Evolutionary conservation across 1,140 invertebrate species (phyloP), one percentile per base, ranked within the genome.

Genomic region (Bombus pyrosoma): DNA sequence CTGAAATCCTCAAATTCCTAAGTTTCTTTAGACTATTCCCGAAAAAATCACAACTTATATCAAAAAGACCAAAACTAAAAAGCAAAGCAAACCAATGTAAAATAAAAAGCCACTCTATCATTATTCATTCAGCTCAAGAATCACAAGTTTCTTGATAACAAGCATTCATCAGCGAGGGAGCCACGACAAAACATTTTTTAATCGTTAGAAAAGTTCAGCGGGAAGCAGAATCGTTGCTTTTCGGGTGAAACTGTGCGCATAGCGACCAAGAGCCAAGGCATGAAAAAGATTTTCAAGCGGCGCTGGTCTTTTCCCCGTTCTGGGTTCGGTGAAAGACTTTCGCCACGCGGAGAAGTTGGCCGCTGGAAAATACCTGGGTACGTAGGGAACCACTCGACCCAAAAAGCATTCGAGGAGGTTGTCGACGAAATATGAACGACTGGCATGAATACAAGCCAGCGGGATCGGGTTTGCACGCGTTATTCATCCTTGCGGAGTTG

Each of bases 381-480:
- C 64, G 80, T 76, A 86, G 64, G 25, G 59, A 77, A 83, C 85
- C 81, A 85, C 88, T 90, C 88, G 89, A 90, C 89, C 89, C 80
- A 90, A 83, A 90, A 90, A 90, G 72, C 76, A 86, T 83, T 88
- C 53, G 76, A 82, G 77, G 53, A 80, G 79, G 57, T 72, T 76
- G 82, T 85, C 75, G 69, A 82, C 82, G 78, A 76, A 90, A 90
- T 81, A 81, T 75, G 66, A 89, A 76, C 71, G 87, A 80, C 85
- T 68, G 22, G 66, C 59, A n/a, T 77, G 66, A 84, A 84, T 87
- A 72, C 57, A 37, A 37, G n/a, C 64, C 39, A 22, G 43, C 47
- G 53, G 85, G 64, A 80, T 76, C 77, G 28, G 66, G 68, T 53
- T 66, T 84, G 68, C 75, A 53, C 47, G 75, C 39, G 37, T 81